phyloP scores from a whole-genome alignment of 1,140 invertebrate genomes.

The Euura saliciscinereae region DNA sequence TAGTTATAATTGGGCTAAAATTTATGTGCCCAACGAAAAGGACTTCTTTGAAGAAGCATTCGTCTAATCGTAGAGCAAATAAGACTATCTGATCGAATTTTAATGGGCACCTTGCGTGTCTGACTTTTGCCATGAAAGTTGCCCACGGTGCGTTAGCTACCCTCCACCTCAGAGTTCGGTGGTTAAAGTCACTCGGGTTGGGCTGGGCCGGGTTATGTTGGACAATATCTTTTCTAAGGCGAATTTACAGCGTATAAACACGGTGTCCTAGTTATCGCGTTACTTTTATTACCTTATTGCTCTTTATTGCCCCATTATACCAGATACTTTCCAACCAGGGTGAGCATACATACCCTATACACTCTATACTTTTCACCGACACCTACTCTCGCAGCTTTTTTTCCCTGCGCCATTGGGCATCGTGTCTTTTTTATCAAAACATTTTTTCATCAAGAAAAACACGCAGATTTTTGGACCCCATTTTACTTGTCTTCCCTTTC shows the following conservation, averaged over 20 bases:
- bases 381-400: too few species aligned
- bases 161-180: neutral
- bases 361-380: neutral
- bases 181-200: neutral
- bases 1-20: slow-evolving; percentile 32
- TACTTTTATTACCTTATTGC: slow-evolving; percentile 23
- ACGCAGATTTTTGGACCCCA: too few species aligned
- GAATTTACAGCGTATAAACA: slow-evolving; percentile 44
- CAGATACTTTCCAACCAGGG: neutral
- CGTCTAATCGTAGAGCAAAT: slow-evolving; percentile 49
- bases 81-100: slow-evolving; percentile 58
- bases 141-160: neutral
- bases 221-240: slow-evolving; percentile 26
- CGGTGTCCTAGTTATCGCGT: slow-evolving; percentile 38
- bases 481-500: too few species aligned
- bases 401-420: too few species aligned
- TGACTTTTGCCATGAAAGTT: slow-evolving; percentile 20
- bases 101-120: slow-evolving; percentile 49
- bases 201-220: neutral
- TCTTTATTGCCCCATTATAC: slow-evolving; percentile 24
- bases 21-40: slow-evolving; percentile 31
- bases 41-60: slow-evolving; percentile 34
- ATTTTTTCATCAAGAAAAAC: too few species aligned
- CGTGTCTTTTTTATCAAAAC: too few species aligned
- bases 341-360: neutral